phyloP scores from a whole-genome alignment of 2,888 invertebrate genomes.

The Lottia gigantea region DNA sequence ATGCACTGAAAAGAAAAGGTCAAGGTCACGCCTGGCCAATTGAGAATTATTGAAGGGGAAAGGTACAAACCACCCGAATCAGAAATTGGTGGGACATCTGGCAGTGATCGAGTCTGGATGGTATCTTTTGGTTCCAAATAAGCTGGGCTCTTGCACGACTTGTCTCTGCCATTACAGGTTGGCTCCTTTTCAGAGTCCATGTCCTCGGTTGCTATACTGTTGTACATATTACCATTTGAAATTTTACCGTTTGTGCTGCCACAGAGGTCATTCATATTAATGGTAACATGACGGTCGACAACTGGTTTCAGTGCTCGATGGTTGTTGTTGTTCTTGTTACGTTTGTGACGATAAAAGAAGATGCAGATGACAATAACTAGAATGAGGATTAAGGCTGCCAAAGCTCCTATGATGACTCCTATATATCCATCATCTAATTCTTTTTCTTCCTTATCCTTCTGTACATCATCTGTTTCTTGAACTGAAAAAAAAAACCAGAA shows the following conservation, averaged over 20 bases:
- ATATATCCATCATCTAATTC: slow-evolving; percentile 54
- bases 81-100: slow-evolving; percentile 59
- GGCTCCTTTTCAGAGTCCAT: slow-evolving; percentile 62
- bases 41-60: neutral
- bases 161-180: slow-evolving; percentile 43
- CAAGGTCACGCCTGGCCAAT: slow-evolving; percentile 8
- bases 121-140: slow-evolving; percentile 58
- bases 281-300: slow-evolving; percentile 71
- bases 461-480: slow-evolving; percentile 22
- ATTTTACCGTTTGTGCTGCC: slow-evolving; percentile 57
- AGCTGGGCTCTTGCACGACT: slow-evolving; percentile 40
- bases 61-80: slow-evolving; percentile 35
- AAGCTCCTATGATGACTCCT: slow-evolving; percentile 67
- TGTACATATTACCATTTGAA: slow-evolving; percentile 68
- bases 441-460: slow-evolving; percentile 34
- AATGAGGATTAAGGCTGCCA: slow-evolving; percentile 76
- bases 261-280: slow-evolving; percentile 75
- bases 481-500: neutral
- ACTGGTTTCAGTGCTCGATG: slow-evolving; percentile 54
- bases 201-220: slow-evolving; percentile 66
- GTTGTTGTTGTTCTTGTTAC: slow-evolving; percentile 59
- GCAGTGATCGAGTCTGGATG: slow-evolving; percentile 62
- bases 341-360: slow-evolving; percentile 71
- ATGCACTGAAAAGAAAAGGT: slow-evolving; percentile 2
- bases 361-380: slow-evolving; percentile 80